Evolutionary conservation across 2,797 vertebrate species (phyloP), one percentile per base, ranked within the genome.

Genomic region (Acanthurus leucopareius): DNA sequence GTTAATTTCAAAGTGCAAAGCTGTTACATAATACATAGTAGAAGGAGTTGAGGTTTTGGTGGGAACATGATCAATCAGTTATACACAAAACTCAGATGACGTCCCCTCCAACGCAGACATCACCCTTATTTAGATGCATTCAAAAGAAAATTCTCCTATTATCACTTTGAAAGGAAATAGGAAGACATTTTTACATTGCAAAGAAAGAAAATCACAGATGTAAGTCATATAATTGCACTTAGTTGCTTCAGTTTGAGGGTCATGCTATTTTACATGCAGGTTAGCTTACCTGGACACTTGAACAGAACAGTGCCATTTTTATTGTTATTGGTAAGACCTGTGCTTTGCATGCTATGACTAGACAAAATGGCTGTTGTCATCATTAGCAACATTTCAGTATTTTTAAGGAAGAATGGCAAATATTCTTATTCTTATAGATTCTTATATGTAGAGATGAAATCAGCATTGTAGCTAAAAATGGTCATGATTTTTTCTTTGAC

Each of bases 311-410:
- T 10, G 40, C 40, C 40, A 7, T 35, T 3, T 10, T 16, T 65
- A 25, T 28, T 40, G 52, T 9, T 49, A 14, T 47, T 42, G 17
- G 16, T 51, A 42, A 45, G 15, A 32, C 15, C 2, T 45, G 42
- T 40, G 2, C 7, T 44, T 44, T 58, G 57, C 10, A 13, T 38
- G 10, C 57, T 47, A 60, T 51, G 42, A 28, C 32, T 16, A 44
- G 62, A 48, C 44, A 57, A 64, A 65, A 73, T 57, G n/a, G 48
- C 52, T 25, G 28, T 15, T 51, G 28, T 32, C 28, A 32, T 32
- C 5, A 32, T 32, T 32, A 32, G 28, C 28, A 32, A 32, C 28
- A 32, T 5, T 32, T 32, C 28, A 32, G 28, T 32, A 32, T 5
- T 32, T 28, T 32, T 32, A 32, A 32, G 28, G 4, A 1, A 32